Evolutionary conservation across 2,888 invertebrate species (phyloP), one percentile per base, ranked within the genome.

Genomic region (Drosophila subsilvestris): DNA sequence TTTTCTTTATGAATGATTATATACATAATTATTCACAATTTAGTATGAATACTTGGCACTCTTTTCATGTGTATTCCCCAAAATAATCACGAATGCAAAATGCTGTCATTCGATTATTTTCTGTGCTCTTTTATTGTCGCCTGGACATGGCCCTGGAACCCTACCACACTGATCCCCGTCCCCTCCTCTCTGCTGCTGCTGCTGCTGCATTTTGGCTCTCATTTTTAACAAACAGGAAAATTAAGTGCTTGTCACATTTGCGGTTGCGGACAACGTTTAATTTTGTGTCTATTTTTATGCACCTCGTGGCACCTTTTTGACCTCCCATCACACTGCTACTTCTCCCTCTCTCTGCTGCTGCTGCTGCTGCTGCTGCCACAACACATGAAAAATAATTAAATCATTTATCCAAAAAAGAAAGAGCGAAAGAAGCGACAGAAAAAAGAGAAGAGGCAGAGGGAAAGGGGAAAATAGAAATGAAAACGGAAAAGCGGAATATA

Each of bases 181-280:
- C 10, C 14, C 18, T 32, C 44, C 20, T 48, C 10, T 32, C 20
- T 25, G 62, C 29, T 48, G 62, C 50, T 43, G 49, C 48, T 29
- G 62, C 42, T 48, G 59, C 48, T 56, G 48, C 65, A 66, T 75
- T 78, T 80, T 80, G 75, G 65, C 81, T 44, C 58, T 71, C 80
- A 70, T 71, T 85, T 86, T 82, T 74, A 86, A 82, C 79, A 74
- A 78, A 83, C 57, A 59, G 79, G 88, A 82, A 83, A 87, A 83
- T 83, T 81, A 83, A 88, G 83, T 83, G 86, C 83, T 76, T 83
- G 83, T 83, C 83, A 87, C 88, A 83, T 87, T 83, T 87, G 83
- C 83, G 83, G 83, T 82, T 85, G 20, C 37, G 42, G 83, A 88
- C 79, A 88, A 79, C 88, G 88, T 86, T 85, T 83, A 88, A 88